phyloP scores from a whole-genome alignment of 2,888 invertebrate genomes.

The Himalopsyche kuldschensis region DNA sequence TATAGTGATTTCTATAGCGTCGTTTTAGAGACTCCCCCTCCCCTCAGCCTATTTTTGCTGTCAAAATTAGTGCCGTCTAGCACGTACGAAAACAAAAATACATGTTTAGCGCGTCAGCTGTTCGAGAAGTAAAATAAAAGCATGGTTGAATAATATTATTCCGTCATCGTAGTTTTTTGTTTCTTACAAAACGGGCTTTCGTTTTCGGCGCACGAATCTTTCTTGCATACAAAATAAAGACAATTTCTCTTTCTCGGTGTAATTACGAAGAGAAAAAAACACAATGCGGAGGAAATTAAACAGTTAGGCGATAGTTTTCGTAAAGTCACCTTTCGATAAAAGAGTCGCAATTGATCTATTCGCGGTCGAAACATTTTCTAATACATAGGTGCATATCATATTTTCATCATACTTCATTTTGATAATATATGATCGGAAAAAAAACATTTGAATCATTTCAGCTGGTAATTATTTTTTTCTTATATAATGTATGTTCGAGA shows the following conservation, averaged over 20 bases:
- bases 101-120: neutral
- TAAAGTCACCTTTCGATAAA: neutral
- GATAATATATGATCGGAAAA: too few relatives aligned
- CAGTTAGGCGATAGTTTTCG: neutral
- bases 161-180: neutral
- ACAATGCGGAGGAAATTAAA: neutral
- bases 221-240: neutral
- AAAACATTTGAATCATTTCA: too few relatives aligned
- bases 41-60: neutral
- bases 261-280: neutral
- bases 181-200: neutral
- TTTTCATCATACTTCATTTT: neutral
- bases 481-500: too few relatives aligned
- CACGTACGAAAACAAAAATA: neutral
- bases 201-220: neutral
- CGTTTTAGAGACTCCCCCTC: neutral
- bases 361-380: neutral
- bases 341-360: neutral
- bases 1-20: neutral
- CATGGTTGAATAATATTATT: neutral
- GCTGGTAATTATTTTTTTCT: too few relatives aligned
- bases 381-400: neutral
- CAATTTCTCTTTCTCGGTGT: neutral
- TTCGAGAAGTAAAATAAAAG: neutral
- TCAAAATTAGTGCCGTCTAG: neutral